These are phyloP conservation scores for Hypena proboscidalis DNA, from an alignment of 2,888 invertebrate species.

Conservation along the genomic window DNA sequence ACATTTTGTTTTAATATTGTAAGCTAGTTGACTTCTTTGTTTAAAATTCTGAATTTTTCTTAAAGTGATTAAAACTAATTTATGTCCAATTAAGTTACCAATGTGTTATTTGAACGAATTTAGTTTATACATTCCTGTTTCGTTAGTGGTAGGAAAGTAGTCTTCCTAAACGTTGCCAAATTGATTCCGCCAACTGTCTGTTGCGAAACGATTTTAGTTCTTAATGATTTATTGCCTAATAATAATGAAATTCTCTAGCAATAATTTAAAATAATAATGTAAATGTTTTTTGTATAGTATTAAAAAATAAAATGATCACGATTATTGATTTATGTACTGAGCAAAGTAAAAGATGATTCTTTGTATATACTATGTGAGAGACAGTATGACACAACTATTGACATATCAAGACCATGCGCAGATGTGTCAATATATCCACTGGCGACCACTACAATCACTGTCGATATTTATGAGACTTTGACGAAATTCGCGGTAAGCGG, in stretches of 20 bases:
- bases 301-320: conserved; percentile 64
- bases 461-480: conserved; percentile 1
- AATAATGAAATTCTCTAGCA: conserved; percentile 83
- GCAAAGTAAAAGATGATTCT: conserved; percentile 56
- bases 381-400: conserved; percentile 52
- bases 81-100: conserved; percentile 81
- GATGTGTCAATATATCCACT: conserved; percentile 54
- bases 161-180: conserved; percentile 85
- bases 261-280: conserved; percentile 81
- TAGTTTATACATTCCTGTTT: conserved; percentile 83
- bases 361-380: conserved; percentile 69
- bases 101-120: conserved; percentile 81
- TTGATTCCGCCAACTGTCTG: conserved; percentile 81
- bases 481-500: not conserved
- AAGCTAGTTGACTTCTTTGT: conserved; percentile 73
- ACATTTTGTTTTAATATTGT: conserved; percentile 75
- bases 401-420: conserved; percentile 63
- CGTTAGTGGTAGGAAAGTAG: conserved; percentile 84
- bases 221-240: conserved; percentile 75
- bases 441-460: conserved; percentile 28
- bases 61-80: conserved; percentile 54
- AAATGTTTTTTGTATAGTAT: conserved; percentile 84
- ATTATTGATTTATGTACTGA: conserved; percentile 67
- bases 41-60: conserved; percentile 63
- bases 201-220: conserved; percentile 77